phyloP scores from a whole-genome alignment of 2,888 invertebrate genomes.

The Axea sp. region DNA sequence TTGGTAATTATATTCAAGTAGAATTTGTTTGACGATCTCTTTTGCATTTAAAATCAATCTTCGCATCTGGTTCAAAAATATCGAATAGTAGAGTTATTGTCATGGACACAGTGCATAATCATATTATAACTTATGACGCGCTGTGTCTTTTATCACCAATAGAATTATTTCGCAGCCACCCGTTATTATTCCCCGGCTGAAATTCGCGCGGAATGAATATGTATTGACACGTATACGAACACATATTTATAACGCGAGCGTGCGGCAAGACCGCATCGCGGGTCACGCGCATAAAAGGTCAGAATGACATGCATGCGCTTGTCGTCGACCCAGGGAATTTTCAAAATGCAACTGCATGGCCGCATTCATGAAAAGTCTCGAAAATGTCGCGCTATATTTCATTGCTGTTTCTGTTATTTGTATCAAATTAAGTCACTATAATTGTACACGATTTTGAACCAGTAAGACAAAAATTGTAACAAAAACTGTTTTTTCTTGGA shows the following conservation, averaged over 20 bases:
- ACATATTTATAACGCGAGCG: constrained; percentile 36
- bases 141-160: constrained; percentile 34
- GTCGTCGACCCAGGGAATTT: constrained; percentile 44
- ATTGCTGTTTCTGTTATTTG: constrained; percentile 48
- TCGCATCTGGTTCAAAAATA: constrained; percentile 24
- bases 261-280: constrained; percentile 43
- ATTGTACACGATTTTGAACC: no score
- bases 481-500: no score
- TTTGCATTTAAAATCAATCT: constrained; percentile 25
- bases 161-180: constrained; percentile 47
- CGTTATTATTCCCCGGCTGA: constrained; percentile 47
- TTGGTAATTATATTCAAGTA: no score
- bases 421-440: no score
- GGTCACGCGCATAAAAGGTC: constrained; percentile 53
- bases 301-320: constrained; percentile 44
- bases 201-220: constrained; percentile 43
- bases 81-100: constrained; percentile 23
- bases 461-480: no score
- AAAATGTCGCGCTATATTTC: constrained; percentile 21
- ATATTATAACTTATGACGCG: constrained; percentile 43
- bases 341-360: constrained; percentile 27
- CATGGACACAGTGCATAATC: constrained; percentile 35
- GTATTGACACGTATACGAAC: constrained; percentile 44
- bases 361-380: constrained; percentile 23
- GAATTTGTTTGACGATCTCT: background rate